phyloP scores from a whole-genome alignment of 2,888 invertebrate species.

The Cataglyphis rosenhaueri region DNA sequence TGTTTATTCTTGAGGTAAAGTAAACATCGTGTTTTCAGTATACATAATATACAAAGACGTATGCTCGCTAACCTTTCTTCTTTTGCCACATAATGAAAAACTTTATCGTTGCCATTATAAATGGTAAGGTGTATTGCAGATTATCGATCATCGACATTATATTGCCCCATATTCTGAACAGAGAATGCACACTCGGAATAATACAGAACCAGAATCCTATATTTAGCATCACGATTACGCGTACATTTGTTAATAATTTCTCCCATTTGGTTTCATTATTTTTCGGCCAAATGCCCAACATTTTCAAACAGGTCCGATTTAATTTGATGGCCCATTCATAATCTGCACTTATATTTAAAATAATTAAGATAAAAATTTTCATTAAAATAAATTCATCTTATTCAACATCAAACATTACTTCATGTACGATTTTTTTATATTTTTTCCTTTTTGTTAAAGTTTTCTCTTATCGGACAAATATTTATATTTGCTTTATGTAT shows the following conservation, averaged over 20 bases:
- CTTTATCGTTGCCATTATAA: background rate
- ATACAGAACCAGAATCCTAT: background rate
- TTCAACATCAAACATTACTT: too few relatives aligned
- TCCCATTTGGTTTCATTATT: background rate
- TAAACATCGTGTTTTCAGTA: background rate
- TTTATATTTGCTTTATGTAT: too few relatives aligned
- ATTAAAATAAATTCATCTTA: background rate
- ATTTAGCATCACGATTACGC: background rate
- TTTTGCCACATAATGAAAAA: background rate
- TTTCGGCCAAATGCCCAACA: constrained; percentile 24
- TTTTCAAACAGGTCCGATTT: background rate
- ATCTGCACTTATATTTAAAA: background rate
- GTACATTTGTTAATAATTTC: background rate
- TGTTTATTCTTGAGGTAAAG: background rate
- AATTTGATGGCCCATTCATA: constrained; percentile 27
- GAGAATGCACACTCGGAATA: background rate
- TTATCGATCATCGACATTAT: constrained; percentile 27
- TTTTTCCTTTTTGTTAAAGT: too few relatives aligned
- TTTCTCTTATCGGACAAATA: too few relatives aligned
- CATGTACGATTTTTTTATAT: too few relatives aligned
- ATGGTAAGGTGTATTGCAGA: constrained; percentile 9
- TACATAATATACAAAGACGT: background rate
- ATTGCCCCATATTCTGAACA: constrained; percentile 1
- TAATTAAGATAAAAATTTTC: background rate
- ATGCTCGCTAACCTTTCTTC: background rate